phyloP scores from a whole-genome alignment of 2,113 vertebrate species.

The Tringa solitaria region DNA sequence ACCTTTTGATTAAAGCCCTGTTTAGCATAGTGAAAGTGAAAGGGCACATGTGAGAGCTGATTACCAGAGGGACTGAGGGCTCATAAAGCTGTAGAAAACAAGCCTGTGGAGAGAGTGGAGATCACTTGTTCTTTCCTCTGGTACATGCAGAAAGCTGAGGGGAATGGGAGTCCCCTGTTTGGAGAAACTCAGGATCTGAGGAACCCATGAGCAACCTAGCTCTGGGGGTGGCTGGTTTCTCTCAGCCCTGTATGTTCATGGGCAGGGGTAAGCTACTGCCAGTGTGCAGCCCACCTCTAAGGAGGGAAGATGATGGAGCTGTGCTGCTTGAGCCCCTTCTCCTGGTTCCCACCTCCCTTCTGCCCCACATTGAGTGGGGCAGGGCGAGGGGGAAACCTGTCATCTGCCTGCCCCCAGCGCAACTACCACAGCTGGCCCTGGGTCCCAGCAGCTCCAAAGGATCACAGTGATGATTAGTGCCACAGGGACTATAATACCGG shows the following conservation, averaged over 20 bases:
- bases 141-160: not conserved
- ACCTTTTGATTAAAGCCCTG: not conserved
- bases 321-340: not conserved
- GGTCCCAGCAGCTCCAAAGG: not conserved
- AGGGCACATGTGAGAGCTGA: not conserved
- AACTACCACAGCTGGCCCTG: not conserved
- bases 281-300: accelerated
- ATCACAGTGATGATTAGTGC: not conserved
- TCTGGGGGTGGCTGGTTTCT: not conserved
- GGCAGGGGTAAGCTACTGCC: not conserved
- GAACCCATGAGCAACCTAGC: accelerated
- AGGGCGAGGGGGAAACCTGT: not conserved
- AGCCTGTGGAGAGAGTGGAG: not conserved
- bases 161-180: not conserved
- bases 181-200: not conserved
- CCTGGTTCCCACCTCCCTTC: not conserved
- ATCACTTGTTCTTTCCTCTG: not conserved
- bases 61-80: not conserved
- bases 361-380: not conserved
- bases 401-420: not conserved
- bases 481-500: not conserved
- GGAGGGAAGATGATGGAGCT: not conserved
- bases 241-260: not conserved
- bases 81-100: not conserved
- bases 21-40: not conserved